These are phyloP conservation scores for Eumeta japonica DNA, from an alignment of 1,140 invertebrate species.

Conservation along the genomic window DNA sequence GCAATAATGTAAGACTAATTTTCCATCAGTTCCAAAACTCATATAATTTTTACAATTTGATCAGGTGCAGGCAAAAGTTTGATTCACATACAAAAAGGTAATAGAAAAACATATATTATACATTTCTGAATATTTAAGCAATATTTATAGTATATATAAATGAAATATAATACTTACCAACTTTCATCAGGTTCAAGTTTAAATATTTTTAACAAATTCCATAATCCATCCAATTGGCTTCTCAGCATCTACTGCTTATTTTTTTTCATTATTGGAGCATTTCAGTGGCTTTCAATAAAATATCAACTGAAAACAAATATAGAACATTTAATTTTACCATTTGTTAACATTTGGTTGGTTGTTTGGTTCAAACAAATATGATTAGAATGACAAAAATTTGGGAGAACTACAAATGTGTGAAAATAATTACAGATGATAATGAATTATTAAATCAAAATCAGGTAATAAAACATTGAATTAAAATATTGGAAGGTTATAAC, in stretches of 20 bases:
- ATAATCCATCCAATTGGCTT: constrained; percentile 86
- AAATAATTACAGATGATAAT: too few species aligned
- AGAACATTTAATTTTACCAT: too few species aligned
- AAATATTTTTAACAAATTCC: constrained; percentile 90
- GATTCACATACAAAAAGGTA: constrained; percentile 89
- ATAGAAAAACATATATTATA: constrained; percentile 11
- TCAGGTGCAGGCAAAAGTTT: constrained; percentile 95
- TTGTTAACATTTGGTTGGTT: too few species aligned
- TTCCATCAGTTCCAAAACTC: constrained; percentile 95
- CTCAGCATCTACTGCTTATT: constrained; percentile 87
- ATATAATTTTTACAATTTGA: constrained; percentile 87
- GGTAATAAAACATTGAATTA: too few species aligned
- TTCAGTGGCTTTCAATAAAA: constrained; percentile 89
- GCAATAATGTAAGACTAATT: constrained; percentile 92
- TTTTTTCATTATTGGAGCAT: constrained; percentile 96
- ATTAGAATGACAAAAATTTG: not conserved
- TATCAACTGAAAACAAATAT: constrained; percentile 73
- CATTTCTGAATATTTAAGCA: too few species aligned
- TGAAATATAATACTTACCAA: constrained; percentile 80
- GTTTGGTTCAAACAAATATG: too few species aligned
- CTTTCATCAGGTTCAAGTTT: constrained; percentile 79
- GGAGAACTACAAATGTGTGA: too few species aligned
- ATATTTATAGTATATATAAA: constrained; percentile 7
- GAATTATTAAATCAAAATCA: too few species aligned
- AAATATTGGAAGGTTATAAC: too few species aligned